phyloP scores from a whole-genome alignment of 2,113 vertebrate genomes.

The Syngnathus floridae region DNA sequence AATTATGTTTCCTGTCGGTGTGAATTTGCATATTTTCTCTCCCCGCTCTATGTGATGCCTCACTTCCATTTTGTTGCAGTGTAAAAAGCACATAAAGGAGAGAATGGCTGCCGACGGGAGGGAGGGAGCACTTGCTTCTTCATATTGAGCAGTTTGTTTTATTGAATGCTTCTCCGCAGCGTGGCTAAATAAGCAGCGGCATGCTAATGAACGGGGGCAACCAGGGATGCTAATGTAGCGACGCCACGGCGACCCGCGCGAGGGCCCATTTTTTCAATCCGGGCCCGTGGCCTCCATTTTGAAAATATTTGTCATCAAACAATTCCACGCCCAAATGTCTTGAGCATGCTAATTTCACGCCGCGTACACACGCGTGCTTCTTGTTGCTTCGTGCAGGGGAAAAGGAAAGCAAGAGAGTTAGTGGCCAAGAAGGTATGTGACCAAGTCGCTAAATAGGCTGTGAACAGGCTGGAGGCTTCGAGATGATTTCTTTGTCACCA shows the following conservation, averaged over 20 bases:
- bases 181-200: constrained; percentile 66
- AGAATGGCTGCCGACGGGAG: constrained; percentile 21
- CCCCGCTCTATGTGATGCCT: constrained; percentile 51
- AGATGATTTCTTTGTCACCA: constrained; percentile 72
- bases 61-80: constrained; percentile 58
- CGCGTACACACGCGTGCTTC: constrained; percentile 63
- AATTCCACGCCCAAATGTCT: constrained; percentile 47
- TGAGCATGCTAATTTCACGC: constrained; percentile 63
- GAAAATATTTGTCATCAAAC: constrained; percentile 63
- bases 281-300: constrained; percentile 12
- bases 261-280: not conserved
- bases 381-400: constrained; percentile 50
- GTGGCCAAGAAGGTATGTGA: constrained; percentile 56
- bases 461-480: constrained; percentile 62
- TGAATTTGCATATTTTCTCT: constrained; percentile 72
- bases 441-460: constrained; percentile 66
- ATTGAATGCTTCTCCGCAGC: constrained; percentile 61
- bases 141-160: constrained; percentile 68
- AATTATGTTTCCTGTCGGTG: constrained; percentile 67
- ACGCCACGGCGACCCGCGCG: constrained; percentile 37
- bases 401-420: constrained; percentile 54
- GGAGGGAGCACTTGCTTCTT: constrained; percentile 29
- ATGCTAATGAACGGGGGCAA: constrained; percentile 68
- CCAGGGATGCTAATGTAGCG: constrained; percentile 56
- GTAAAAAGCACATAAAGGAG: constrained; percentile 41